Percentiles rank a stretch among this genome's conserved stretches.
These are phyloP conservation scores for Pachypeltis micranthus DNA, from an alignment of 1,140 invertebrate genomes.

Conservation along the genomic window DNA sequence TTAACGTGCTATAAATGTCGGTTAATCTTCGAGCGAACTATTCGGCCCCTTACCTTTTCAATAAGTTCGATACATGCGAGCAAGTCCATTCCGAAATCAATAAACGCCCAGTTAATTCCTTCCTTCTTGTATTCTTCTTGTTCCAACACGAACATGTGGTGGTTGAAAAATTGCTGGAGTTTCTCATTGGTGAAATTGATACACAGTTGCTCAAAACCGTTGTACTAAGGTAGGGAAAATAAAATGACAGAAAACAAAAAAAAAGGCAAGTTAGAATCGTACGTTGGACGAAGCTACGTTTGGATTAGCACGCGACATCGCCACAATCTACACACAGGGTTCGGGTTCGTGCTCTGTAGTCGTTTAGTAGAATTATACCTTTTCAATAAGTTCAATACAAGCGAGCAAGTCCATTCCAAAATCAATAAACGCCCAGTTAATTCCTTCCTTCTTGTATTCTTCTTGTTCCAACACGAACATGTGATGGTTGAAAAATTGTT, in stretches of 20 bases:
- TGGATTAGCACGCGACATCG: too few relatives aligned
- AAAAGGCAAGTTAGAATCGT: too few relatives aligned
- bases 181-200: slow-evolving; percentile 99
- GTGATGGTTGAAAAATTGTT: slow-evolving; percentile 98
- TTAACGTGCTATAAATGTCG: too few relatives aligned
- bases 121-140: slow-evolving; percentile 95
- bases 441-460: slow-evolving; percentile 91
- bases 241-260: too few relatives aligned
- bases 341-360: too few relatives aligned
- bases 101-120: slow-evolving; percentile 90
- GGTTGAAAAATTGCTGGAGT: slow-evolving; percentile 96
- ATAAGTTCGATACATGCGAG: slow-evolving; percentile 93
- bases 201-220: slow-evolving; percentile 97
- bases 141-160: slow-evolving; percentile 97
- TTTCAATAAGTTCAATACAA: slow-evolving; percentile 95
- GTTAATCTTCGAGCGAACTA: too few relatives aligned
- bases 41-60: slow-evolving; percentile 96
- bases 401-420: slow-evolving; percentile 95
- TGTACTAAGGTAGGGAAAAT: slow-evolving; percentile 55
- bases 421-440: slow-evolving; percentile 93
- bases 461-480: slow-evolving; percentile 97
- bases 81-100: slow-evolving; percentile 96
- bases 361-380: too few relatives aligned
- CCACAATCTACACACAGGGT: too few relatives aligned
- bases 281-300: too few relatives aligned